Evolutionary conservation across 2,888 invertebrate species (phyloP).

Genomic region (Ormyrus labotus): DNA sequence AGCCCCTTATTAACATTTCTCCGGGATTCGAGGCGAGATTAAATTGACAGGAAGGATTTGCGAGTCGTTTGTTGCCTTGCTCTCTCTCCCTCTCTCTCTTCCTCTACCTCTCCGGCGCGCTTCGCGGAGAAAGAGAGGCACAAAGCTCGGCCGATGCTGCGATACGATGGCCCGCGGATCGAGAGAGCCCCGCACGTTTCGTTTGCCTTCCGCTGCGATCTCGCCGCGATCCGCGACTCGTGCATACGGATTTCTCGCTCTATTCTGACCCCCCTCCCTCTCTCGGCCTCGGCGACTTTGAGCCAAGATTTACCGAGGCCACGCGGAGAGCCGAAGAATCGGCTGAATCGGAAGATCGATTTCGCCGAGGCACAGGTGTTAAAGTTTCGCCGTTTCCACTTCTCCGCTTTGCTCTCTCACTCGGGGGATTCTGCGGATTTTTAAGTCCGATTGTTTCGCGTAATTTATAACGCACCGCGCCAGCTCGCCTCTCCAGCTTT

Average conservation of each 20-base stretch:
- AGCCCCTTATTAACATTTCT: slow-evolving; percentile 75
- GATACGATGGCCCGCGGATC: slow-evolving; percentile 42
- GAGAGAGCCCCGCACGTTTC: slow-evolving; percentile 2
- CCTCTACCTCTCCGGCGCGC: no score
- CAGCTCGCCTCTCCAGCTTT: neutral
- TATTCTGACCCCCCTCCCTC: neutral
- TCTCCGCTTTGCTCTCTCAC: slow-evolving; percentile 55
- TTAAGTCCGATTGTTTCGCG: slow-evolving; percentile 60
- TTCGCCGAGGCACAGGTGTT: slow-evolving; percentile 49
- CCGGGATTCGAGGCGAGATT: slow-evolving; percentile 74
- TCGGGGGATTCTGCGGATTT: slow-evolving; percentile 55
- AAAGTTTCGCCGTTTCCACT: slow-evolving; percentile 45
- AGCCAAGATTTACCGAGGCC: slow-evolving; percentile 51
- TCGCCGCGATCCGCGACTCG: slow-evolving; percentile 28
- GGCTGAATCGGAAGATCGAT: slow-evolving; percentile 46
- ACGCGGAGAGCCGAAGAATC: slow-evolving; percentile 35
- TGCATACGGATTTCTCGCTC: slow-evolving; percentile 26
- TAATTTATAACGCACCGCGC: slow-evolving; percentile 47
- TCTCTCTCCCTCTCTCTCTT: neutral
- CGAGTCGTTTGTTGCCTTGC: slow-evolving; percentile 74
- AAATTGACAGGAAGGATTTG: slow-evolving; percentile 76
- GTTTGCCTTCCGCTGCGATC: slow-evolving; percentile 14
- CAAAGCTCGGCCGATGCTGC: slow-evolving; percentile 55
- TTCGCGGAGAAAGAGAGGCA: slow-evolving; percentile 12
- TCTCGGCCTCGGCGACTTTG: slow-evolving; percentile 11